phyloP scores from a whole-genome alignment of 2,113 vertebrate genomes.

The Anolis sagrei region DNA sequence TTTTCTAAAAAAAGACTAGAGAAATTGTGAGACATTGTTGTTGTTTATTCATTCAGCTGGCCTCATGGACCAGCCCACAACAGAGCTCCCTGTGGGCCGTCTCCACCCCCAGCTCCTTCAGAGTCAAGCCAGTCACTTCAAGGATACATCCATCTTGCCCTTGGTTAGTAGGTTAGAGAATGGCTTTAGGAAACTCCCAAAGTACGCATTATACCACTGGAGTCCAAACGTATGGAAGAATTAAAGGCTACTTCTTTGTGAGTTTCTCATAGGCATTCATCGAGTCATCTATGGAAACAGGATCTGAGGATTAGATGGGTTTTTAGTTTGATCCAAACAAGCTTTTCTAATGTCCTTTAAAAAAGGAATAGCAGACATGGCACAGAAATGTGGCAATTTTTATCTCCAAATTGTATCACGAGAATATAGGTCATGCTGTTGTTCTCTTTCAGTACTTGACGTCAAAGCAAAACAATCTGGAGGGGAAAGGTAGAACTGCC shows the following conservation, averaged over 20 bases:
- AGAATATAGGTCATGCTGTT: neutral
- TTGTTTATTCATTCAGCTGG: too few relatives aligned
- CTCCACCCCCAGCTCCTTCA: too few relatives aligned
- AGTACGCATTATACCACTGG: neutral
- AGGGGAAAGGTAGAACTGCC: neutral
- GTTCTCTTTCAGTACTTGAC: neutral
- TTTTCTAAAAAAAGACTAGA: too few relatives aligned
- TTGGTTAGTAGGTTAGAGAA: neutral
- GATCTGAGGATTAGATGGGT: neutral
- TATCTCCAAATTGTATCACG: neutral
- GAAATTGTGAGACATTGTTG: too few relatives aligned
- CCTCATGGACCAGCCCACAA: too few relatives aligned
- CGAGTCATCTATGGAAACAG: neutral
- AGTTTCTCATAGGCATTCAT: neutral
- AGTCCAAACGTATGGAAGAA: neutral
- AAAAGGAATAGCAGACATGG: too few relatives aligned
- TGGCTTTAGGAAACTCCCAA: neutral
- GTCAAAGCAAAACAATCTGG: neutral
- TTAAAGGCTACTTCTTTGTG: neutral
- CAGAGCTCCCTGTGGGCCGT: too few relatives aligned
- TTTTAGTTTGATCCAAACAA: too few relatives aligned
- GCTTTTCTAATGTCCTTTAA: neutral
- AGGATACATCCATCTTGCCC: too few relatives aligned
- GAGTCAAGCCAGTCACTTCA: too few relatives aligned
- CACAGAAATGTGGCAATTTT: neutral